Evolutionary conservation across 2,113 vertebrate species (phyloP).

Genomic region (Halichoerus grypus): DNA sequence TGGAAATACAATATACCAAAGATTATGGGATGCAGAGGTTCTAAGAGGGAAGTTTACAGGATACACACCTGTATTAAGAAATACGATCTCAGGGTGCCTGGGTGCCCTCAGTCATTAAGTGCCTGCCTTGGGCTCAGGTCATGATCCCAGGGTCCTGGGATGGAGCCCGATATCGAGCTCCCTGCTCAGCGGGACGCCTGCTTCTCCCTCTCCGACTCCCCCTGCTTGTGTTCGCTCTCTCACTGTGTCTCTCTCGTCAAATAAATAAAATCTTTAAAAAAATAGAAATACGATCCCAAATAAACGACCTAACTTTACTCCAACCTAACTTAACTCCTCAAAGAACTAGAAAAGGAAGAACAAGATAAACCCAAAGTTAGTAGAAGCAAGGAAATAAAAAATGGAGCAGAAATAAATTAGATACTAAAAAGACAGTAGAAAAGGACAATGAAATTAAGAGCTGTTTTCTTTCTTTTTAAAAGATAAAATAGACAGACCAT

Average conservation of each 20-base stretch:
- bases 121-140: too few species aligned
- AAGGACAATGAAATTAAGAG: not conserved
- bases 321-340: not conserved
- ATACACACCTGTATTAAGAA: not conserved
- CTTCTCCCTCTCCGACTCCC: too few species aligned
- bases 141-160: too few species aligned
- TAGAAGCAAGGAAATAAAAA: not conserved
- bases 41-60: not conserved
- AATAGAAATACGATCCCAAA: not conserved
- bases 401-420: not conserved
- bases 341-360: not conserved
- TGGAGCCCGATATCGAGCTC: too few species aligned
- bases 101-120: too few species aligned
- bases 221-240: too few species aligned
- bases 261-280: too few species aligned
- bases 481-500: not conserved
- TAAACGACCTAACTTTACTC: not conserved
- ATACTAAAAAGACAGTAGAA: not conserved
- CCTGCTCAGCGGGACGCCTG: too few species aligned
- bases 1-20: not conserved
- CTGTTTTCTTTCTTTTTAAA: not conserved
- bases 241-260: too few species aligned
- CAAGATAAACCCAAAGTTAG: not conserved
- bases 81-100: not conserved
- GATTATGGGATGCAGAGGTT: not conserved